Percentiles rank a stretch among this genome's conserved stretches.
Evolutionary conservation across 2,797 vertebrate species (phyloP).

Genomic region (Glossophaga mutica): DNA sequence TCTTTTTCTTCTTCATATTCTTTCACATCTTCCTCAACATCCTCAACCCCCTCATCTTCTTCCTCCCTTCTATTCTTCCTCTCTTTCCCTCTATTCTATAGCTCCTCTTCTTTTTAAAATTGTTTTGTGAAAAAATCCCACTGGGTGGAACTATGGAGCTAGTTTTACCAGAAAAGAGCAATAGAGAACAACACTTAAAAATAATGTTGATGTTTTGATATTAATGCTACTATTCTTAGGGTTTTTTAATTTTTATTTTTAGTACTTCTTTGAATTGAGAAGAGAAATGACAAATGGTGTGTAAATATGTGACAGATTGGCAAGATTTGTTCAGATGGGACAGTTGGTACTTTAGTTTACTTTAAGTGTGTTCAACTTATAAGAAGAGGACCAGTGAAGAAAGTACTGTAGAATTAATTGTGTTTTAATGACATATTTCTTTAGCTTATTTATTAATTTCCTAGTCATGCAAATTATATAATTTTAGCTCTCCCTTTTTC

Average conservation of each 20-base stretch:
- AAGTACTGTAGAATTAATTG: background rate
- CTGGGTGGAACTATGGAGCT: conserved; percentile 80
- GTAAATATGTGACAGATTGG: background rate
- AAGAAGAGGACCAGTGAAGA: background rate
- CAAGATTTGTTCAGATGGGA: background rate
- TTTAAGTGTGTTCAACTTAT: conserved; percentile 14
- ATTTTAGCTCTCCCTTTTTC: conserved; percentile 15
- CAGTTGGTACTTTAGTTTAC: conserved; percentile 17
- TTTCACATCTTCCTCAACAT: background rate
- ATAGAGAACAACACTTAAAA: conserved; percentile 23
- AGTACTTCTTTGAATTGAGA: conserved; percentile 20
- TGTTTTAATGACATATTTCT: background rate
- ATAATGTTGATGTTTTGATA: background rate
- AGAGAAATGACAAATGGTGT: background rate
- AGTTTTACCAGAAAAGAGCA: conserved; percentile 56
- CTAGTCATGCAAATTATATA: conserved; percentile 34
- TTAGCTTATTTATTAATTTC: conserved; percentile 48
- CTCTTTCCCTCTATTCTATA: background rate
- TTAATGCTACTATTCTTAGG: conserved; percentile 33
- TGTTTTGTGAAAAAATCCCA: conserved; percentile 62
- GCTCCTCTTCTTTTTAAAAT: background rate
- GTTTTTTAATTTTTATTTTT: conserved; percentile 29
- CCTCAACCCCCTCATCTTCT: background rate
- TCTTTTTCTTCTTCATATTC: background rate
- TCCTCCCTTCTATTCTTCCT: background rate